Base-by-base conservation (phyloP, 53 echinoderm and acorn worm genomes). In the Luidia sarsii region DNA sequence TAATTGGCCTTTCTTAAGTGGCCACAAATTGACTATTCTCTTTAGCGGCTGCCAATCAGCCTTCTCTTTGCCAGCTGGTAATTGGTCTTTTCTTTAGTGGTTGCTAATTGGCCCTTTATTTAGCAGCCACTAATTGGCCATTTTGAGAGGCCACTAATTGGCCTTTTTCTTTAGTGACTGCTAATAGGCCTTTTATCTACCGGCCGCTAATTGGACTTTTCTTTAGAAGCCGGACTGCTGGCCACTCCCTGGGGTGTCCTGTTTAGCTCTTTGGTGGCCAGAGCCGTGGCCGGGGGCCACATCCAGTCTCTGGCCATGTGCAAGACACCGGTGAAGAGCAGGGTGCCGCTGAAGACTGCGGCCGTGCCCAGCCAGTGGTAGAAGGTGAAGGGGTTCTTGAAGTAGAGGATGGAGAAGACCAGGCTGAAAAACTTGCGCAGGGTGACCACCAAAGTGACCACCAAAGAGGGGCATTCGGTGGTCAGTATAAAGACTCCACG, bases 401-500 rank as follows among this genome's bases (percentile, higher is more conserved):
- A 97, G 75, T 91, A 97, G 19, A 94, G 18, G 69, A 97, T 97
- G 64, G 97, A 97, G 60, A 94, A 86, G 16, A 97, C 82, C 6
- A 97, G 68, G 51, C 97, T 97, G 31, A 97, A 22, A 59, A 94
- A 97, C 79, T 97, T 97, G 35, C 97, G 85, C 13, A 97, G 82
- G 1, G 97, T 97, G 39, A 97, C 88, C 7, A 97, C 91, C 37
- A 97, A 69, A 6, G 97, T 97, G 52, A 94, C 93, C 15, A 97
- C 65, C 4, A 97, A 89, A 7, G 97, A 97, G 2, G 97, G 93
- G 57, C 97, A 97, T 71, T 97, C 97, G 0, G 97, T 90, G 5
- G 97, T 97, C 50, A 97, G 71, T 61, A 94, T 86, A 91, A 97
- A 97, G 23, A 97, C 97, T 1, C 93, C 88, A 11, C 92, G 88